phyloP scores from a whole-genome alignment of 1,140 invertebrate genomes.

The Aethina tumida region DNA sequence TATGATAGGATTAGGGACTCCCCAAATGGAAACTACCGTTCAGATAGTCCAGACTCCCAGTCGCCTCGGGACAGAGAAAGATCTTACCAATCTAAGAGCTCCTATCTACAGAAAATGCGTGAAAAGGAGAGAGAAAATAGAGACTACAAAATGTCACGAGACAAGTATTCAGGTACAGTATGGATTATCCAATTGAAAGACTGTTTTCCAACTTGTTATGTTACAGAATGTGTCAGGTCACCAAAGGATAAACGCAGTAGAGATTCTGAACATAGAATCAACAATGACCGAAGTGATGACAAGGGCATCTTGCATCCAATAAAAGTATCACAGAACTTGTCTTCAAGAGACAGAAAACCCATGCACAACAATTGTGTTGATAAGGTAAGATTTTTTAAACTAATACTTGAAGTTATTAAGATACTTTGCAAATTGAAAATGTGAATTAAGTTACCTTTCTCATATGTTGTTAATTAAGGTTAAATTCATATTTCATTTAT shows the following conservation, averaged over 20 bases:
- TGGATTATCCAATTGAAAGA: neutral
- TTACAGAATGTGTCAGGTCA: slow-evolving; percentile 65
- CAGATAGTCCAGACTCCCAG: slow-evolving; percentile 58
- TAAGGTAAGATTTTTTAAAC: too few species aligned
- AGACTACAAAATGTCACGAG: slow-evolving; percentile 78
- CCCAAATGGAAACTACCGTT: slow-evolving; percentile 66
- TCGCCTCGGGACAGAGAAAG: slow-evolving; percentile 58
- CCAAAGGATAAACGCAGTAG: slow-evolving; percentile 74
- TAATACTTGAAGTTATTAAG: too few species aligned
- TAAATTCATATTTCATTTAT: too few species aligned
- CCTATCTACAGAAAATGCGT: slow-evolving; percentile 67
- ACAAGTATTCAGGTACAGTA: slow-evolving; percentile 65
- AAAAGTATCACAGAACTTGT: slow-evolving; percentile 47
- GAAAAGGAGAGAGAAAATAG: slow-evolving; percentile 86
- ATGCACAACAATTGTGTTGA: slow-evolving; percentile 53
- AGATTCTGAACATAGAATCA: slow-evolving; percentile 73
- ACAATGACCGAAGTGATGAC: slow-evolving; percentile 71
- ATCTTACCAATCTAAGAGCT: slow-evolving; percentile 63
- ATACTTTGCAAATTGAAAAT: too few species aligned
- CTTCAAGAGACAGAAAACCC: slow-evolving; percentile 50
- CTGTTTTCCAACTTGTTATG: slow-evolving; percentile 11
- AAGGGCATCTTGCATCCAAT: slow-evolving; percentile 57
- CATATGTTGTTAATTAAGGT: too few species aligned
- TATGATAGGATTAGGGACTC: slow-evolving; percentile 58
- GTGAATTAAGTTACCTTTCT: too few species aligned